phyloP scores from a whole-genome alignment of 1,140 invertebrate genomes.

The Brachionus plicatilis region DNA sequence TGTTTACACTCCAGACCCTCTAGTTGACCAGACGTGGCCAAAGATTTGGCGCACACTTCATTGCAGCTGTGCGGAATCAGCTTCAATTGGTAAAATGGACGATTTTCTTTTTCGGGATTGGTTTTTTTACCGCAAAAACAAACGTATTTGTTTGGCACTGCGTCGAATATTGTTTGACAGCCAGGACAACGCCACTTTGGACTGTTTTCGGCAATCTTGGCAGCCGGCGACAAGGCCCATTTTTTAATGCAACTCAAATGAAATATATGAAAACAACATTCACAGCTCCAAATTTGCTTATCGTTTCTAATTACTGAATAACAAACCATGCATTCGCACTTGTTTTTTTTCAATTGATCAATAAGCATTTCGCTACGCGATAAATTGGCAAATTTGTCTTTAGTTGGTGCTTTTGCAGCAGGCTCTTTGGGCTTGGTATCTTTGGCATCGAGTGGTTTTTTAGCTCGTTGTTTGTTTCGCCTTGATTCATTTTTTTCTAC shows the following conservation, averaged over 20 bases:
- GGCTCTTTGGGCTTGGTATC: background rate
- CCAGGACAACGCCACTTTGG: constrained; percentile 80
- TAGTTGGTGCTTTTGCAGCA: background rate
- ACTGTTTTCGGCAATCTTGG: constrained; percentile 49
- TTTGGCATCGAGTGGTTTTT: background rate
- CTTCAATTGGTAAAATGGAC: constrained; percentile 63
- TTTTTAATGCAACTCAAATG: constrained; percentile 81
- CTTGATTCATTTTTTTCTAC: background rate
- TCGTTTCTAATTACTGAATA: constrained; percentile 63
- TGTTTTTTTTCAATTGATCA: constrained; percentile 28
- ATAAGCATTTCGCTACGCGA: constrained; percentile 23
- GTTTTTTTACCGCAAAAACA: constrained; percentile 54
- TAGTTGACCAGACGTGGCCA: constrained; percentile 49
- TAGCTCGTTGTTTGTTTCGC: background rate
- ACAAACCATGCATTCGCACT: constrained; percentile 39
- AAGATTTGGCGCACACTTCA: constrained; percentile 77
- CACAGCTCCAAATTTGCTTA: constrained; percentile 79
- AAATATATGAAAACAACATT: constrained; percentile 79
- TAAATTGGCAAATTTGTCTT: background rate
- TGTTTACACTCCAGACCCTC: constrained; percentile 21
- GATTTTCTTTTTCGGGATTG: constrained; percentile 66
- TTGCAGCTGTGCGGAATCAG: constrained; percentile 56
- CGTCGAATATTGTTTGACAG: constrained; percentile 48
- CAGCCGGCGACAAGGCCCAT: constrained; percentile 77
- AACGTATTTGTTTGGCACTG: constrained; percentile 50